Percentiles rank a stretch among this genome's conserved stretches.
These are phyloP conservation scores for Mystacornis crossleyi DNA, from an alignment of 2,113 vertebrate species.

Conservation along the genomic window DNA sequence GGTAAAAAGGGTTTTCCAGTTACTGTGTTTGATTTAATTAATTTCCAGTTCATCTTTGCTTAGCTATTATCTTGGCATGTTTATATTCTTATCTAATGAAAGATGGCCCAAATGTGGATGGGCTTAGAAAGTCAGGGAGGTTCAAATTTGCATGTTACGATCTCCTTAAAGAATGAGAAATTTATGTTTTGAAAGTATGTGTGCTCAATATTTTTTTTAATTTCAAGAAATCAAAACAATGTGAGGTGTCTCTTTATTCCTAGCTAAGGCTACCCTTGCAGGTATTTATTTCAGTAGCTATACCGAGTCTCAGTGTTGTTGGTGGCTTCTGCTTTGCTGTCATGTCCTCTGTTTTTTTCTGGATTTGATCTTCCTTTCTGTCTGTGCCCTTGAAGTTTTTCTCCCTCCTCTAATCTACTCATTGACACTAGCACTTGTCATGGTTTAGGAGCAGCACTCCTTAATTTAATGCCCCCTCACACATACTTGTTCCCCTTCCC, in stretches of 20 bases:
- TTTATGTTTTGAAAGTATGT: not conserved
- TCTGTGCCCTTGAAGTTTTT: not conserved
- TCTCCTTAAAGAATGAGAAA: not conserved
- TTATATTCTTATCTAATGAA: not conserved
- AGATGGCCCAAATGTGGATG: fast-evolving
- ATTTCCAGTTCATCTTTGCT: not conserved
- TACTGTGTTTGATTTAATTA: not conserved
- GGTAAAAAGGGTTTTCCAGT: not conserved
- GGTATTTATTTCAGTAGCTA: not conserved
- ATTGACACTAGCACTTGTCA: not conserved
- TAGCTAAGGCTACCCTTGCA: not conserved
- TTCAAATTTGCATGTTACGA: not conserved
- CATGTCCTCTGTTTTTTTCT: fast-evolving
- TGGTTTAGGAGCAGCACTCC: not conserved
- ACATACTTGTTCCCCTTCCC: fast-evolving
- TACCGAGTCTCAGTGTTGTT: not conserved
- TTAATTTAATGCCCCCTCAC: not conserved
- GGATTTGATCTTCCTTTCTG: not conserved
- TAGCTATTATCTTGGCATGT: not conserved
- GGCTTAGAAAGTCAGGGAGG: not conserved
- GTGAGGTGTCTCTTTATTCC: not conserved
- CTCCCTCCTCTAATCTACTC: not conserved
- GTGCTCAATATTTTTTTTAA: not conserved
- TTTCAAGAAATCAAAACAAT: not conserved
- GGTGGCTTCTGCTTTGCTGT: not conserved